Evolutionary conservation across 2,888 invertebrate genomes (phyloP).

Genomic region (Athetis lepigone): DNA sequence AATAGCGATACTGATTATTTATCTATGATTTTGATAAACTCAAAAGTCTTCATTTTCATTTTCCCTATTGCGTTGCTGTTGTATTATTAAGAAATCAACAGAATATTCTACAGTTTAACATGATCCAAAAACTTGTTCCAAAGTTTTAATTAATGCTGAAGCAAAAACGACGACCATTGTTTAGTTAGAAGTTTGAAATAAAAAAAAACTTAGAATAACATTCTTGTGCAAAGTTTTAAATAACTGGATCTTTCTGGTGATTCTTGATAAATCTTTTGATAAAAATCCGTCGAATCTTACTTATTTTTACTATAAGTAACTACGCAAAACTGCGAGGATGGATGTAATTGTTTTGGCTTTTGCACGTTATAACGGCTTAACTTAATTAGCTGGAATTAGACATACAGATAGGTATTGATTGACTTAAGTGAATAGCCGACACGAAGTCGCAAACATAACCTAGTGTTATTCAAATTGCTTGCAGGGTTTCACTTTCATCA

Average conservation of each 20-base stretch:
- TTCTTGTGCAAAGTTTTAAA: constrained; percentile 20
- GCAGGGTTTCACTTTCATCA: constrained; percentile 28
- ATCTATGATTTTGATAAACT: constrained; percentile 6
- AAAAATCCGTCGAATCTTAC: constrained; percentile 17
- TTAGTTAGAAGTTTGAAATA: constrained; percentile 11
- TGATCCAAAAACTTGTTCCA: constrained; percentile 32
- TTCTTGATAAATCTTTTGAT: constrained; percentile 13
- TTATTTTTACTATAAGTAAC: too few relatives aligned
- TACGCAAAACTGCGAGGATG: too few relatives aligned
- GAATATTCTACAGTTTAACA: constrained; percentile 26
- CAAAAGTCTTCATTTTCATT: constrained; percentile 20
- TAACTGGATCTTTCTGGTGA: constrained; percentile 27
- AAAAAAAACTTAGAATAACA: constrained; percentile 27
- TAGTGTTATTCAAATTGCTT: constrained; percentile 18
- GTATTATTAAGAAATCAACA: constrained; percentile 15
- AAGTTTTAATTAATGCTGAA: constrained; percentile 46
- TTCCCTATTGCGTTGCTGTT: constrained; percentile 13
- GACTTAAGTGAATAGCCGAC: too few relatives aligned
- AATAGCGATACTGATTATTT: constrained; percentile 16
- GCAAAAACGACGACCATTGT: constrained; percentile 19
- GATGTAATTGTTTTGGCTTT: too few relatives aligned
- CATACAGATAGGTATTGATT: too few relatives aligned
- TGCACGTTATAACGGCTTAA: too few relatives aligned
- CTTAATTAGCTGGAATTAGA: too few relatives aligned
- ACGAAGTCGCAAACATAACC: too few relatives aligned